Percentiles rank a stretch among this genome's conserved stretches.
Conservation (phyloP, 2,113 vertebrate species). For the Chloropsis hardwickii region DNA sequence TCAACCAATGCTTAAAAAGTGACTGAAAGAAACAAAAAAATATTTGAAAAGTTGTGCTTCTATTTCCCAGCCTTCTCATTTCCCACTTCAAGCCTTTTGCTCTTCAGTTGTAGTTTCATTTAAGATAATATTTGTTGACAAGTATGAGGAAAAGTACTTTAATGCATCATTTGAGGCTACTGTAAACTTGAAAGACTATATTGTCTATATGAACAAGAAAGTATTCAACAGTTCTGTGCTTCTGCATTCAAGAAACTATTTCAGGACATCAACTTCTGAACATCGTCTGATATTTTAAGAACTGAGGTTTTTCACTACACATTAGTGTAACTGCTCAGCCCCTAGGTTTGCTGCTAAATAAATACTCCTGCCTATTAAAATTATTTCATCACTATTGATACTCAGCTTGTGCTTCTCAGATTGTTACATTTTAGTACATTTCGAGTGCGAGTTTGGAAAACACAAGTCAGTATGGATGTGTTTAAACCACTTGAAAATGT, state of each 20-base stretch:
- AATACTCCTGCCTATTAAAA: not conserved
- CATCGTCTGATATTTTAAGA: not conserved
- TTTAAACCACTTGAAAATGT: not conserved
- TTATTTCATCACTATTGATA: not conserved
- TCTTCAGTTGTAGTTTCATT: not conserved
- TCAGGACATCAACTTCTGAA: not conserved
- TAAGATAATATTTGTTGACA: too few relatives aligned
- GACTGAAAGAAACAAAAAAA: not conserved
- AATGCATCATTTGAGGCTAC: not conserved
- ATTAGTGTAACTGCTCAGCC: not conserved
- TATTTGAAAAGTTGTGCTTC: not conserved
- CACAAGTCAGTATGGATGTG: not conserved
- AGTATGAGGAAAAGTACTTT: not conserved
- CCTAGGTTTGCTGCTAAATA: not conserved
- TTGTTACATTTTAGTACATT: not conserved
- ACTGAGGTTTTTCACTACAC: not conserved
- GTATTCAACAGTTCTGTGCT: not conserved
- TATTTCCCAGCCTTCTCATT: not conserved
- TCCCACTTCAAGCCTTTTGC: not conserved
- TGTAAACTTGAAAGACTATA: not conserved
- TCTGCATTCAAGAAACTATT: not conserved
- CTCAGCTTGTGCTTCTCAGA: not conserved
- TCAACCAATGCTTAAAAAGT: fast-evolving
- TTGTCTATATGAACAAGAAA: not conserved
- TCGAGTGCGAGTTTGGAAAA: not conserved